These are phyloP conservation scores for Andrena trimmerana DNA, from an alignment of 2,888 invertebrate species.

Conservation along the genomic window DNA sequence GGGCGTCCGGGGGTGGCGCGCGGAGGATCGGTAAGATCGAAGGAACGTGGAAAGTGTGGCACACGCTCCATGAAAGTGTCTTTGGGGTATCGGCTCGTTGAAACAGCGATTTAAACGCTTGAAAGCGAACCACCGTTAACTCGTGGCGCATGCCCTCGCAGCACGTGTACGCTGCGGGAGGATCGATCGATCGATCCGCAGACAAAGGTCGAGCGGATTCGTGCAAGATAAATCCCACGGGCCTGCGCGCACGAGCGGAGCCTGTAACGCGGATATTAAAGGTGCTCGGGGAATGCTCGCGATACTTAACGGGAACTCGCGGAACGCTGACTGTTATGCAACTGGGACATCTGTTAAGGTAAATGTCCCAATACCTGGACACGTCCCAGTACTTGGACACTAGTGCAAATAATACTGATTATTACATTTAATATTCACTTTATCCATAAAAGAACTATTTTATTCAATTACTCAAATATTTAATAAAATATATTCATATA, in stretches of 20 bases:
- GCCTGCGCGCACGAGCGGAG: slow-evolving; percentile 1
- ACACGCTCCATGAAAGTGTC: neutral
- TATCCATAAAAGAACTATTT: no score
- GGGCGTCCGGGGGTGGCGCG: slow-evolving; percentile 21
- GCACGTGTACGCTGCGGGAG: slow-evolving; percentile 34
- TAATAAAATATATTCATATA: no score
- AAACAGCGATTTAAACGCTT: slow-evolving; percentile 44
- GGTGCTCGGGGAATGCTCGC: neutral
- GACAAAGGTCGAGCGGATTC: slow-evolving; percentile 35
- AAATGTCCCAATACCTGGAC: no score
- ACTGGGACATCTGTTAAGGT: neutral
- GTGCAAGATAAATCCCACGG: slow-evolving; percentile 27
- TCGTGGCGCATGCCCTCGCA: slow-evolving; percentile 12
- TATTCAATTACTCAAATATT: no score
- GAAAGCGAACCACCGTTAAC: slow-evolving; percentile 57
- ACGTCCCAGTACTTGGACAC: no score
- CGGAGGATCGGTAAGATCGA: slow-evolving; percentile 3
- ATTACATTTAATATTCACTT: no score
- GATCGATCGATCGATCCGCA: slow-evolving; percentile 40
- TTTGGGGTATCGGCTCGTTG: slow-evolving; percentile 35
- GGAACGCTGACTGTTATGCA: slow-evolving; percentile 3
- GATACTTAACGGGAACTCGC: neutral
- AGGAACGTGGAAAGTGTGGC: neutral
- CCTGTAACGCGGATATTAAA: neutral
- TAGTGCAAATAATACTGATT: no score